Conservation (phyloP, 2,888 invertebrate species). For the Patella caerulea region DNA sequence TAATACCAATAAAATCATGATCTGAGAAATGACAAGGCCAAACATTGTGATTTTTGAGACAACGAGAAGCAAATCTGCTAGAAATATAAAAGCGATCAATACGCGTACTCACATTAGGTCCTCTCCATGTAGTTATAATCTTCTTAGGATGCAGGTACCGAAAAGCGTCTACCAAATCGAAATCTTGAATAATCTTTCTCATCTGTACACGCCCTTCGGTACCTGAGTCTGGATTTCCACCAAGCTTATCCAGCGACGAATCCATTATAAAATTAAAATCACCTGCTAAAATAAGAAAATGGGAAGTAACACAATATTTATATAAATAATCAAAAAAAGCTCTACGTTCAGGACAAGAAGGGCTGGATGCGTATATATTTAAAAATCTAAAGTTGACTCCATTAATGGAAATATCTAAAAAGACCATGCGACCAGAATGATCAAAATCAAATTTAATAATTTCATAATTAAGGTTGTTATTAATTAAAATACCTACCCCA, state of each 20-base stretch:
- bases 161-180: conserved; percentile 25
- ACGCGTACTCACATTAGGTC: background rate
- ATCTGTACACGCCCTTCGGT: conserved; percentile 21
- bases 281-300: conserved; percentile 20
- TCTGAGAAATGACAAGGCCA: conserved; percentile 4
- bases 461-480: too few species aligned
- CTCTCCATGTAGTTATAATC: background rate
- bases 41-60: conserved; percentile 13
- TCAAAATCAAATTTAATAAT: conserved; percentile 22
- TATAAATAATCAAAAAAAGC: conserved; percentile 24
- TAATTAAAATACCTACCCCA: too few species aligned
- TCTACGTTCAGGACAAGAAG: conserved; percentile 18
- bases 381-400: conserved; percentile 9
- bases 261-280: conserved; percentile 34
- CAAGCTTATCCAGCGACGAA: conserved; percentile 25
- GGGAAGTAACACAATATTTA: conserved; percentile 18
- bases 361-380: conserved; percentile 24
- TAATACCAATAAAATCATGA: background rate
- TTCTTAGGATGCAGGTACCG: conserved; percentile 18
- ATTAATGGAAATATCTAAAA: background rate
- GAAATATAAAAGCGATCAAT: too few species aligned
- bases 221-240: conserved; percentile 24
- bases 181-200: conserved; percentile 21
- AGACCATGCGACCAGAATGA: conserved; percentile 17
- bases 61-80: too few species aligned